phyloP scores from a whole-genome alignment of 2,888 invertebrate genomes.

The Erynnis tages region DNA sequence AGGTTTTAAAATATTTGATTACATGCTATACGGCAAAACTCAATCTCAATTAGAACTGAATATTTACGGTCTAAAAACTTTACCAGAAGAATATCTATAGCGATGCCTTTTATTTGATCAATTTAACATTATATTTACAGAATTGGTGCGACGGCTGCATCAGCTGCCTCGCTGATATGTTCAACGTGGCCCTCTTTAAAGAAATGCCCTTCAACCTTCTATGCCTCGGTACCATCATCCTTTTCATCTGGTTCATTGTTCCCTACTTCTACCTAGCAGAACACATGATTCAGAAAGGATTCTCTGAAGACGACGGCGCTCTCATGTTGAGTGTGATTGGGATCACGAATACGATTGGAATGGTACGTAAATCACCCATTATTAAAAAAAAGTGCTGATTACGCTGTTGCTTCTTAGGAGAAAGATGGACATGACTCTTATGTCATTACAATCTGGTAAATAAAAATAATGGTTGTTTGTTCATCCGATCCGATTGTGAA shows the following conservation, averaged over 20 bases:
- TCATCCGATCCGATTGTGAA: no score
- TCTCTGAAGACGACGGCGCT: slow-evolving; percentile 87
- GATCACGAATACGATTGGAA: slow-evolving; percentile 94
- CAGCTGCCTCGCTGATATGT: slow-evolving; percentile 66
- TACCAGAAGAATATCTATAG: no score
- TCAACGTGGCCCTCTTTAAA: slow-evolving; percentile 90
- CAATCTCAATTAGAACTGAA: no score
- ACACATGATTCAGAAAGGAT: slow-evolving; percentile 86
- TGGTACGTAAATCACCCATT: no score
- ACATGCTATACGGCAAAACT: no score
- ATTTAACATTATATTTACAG: slow-evolving; percentile 39
- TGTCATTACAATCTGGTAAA: no score
- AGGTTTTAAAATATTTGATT: no score
- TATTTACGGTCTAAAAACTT: no score
- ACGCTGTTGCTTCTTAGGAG: no score
- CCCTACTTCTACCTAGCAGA: slow-evolving; percentile 97
- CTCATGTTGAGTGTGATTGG: slow-evolving; percentile 93
- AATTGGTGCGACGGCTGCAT: slow-evolving; percentile 71
- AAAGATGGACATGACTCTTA: no score
- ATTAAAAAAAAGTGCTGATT: no score
- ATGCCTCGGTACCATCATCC: slow-evolving; percentile 91
- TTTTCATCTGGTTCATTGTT: slow-evolving; percentile 97
- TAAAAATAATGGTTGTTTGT: no score
- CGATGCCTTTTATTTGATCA: not conserved
- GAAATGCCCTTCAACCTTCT: slow-evolving; percentile 90